These are phyloP conservation scores for Rhabditoides inermis DNA, from an alignment of 2,888 invertebrate species.

Conservation along the genomic window DNA sequence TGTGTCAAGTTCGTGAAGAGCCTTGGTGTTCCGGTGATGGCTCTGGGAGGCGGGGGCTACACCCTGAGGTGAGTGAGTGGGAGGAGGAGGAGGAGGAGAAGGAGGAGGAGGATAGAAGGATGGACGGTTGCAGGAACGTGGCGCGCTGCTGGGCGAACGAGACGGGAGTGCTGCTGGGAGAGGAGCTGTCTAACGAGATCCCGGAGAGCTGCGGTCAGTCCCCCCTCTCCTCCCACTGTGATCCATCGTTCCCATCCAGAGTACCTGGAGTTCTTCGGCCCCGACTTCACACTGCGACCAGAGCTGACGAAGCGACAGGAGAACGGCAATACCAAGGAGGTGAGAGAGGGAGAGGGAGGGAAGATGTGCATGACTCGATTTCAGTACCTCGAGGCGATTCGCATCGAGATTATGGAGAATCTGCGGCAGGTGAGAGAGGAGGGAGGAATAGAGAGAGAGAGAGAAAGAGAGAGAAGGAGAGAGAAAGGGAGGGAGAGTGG, in stretches of 20 bases:
- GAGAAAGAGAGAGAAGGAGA: too few species aligned
- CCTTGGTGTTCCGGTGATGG: conserved; percentile 79
- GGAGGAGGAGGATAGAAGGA: too few species aligned
- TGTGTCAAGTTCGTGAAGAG: conserved; percentile 92
- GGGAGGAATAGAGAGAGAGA: conserved; percentile 68
- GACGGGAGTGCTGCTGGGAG: conserved; percentile 84
- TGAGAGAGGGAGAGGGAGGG: conserved; percentile 16
- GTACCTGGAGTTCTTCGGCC: conserved; percentile 91
- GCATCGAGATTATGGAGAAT: conserved; percentile 78
- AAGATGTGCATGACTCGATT: conserved; percentile 8
- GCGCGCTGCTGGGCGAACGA: conserved; percentile 98
- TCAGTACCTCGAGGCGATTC: conserved; percentile 81
- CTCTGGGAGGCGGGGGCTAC: conserved; percentile 78
- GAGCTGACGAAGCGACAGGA: conserved; percentile 76
- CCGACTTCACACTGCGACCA: conserved; percentile 89
- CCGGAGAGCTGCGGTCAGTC: conserved; percentile 58
- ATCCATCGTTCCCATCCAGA: conserved; percentile 57
- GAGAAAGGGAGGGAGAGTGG: too few species aligned
- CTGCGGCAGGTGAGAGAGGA: conserved; percentile 72
- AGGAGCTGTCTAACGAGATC: conserved; percentile 83
- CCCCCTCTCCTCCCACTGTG: conserved; percentile 6
- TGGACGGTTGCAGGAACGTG: too few species aligned
- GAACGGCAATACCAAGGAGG: conserved; percentile 82
- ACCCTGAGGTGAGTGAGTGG: conserved; percentile 90
- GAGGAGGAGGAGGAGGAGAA: conserved; percentile 96